phyloP scores from a whole-genome alignment of 2,888 invertebrate genomes.

The Diaprepes abbreviatus region DNA sequence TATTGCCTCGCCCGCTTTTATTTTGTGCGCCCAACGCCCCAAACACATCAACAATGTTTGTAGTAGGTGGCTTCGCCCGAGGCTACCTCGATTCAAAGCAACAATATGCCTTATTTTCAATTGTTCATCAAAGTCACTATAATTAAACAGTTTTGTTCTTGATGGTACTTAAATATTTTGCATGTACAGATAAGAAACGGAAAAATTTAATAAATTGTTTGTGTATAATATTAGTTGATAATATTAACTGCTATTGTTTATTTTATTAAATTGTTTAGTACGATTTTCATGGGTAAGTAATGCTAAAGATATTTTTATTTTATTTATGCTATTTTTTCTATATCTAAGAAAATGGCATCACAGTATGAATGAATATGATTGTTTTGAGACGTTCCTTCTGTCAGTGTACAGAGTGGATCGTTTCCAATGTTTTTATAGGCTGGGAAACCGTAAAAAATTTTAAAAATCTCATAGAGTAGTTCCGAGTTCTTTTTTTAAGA shows the following conservation, averaged over 20 bases:
- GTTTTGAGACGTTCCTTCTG: too few relatives aligned
- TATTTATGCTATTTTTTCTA: too few relatives aligned
- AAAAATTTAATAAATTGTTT: slow-evolving; percentile 18
- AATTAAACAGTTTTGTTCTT: slow-evolving; percentile 52
- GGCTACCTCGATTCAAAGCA: slow-evolving; percentile 53
- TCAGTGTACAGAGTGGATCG: too few relatives aligned
- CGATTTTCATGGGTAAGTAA: too few relatives aligned
- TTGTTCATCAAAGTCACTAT: slow-evolving; percentile 56
- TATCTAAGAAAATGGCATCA: too few relatives aligned
- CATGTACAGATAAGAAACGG: slow-evolving; percentile 12
- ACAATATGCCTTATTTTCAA: slow-evolving; percentile 56
- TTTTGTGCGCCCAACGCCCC: slow-evolving; percentile 56
- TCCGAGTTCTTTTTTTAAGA: too few relatives aligned
- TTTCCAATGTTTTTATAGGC: too few relatives aligned
- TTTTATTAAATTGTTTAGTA: slow-evolving; percentile 7
- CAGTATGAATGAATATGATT: too few relatives aligned
- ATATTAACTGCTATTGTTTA: slow-evolving; percentile 11
- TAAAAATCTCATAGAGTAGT: too few relatives aligned
- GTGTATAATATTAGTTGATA: slow-evolving; percentile 10
- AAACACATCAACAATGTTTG: slow-evolving; percentile 61
- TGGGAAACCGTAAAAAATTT: too few relatives aligned
- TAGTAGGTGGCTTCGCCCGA: slow-evolving; percentile 62
- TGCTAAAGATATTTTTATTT: too few relatives aligned
- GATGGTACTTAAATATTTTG: slow-evolving; percentile 29
- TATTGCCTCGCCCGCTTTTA: slow-evolving; percentile 60